Base-by-base conservation (phyloP, 2,113 vertebrate species). In the Onychorhynchus coronatus region DNA sequence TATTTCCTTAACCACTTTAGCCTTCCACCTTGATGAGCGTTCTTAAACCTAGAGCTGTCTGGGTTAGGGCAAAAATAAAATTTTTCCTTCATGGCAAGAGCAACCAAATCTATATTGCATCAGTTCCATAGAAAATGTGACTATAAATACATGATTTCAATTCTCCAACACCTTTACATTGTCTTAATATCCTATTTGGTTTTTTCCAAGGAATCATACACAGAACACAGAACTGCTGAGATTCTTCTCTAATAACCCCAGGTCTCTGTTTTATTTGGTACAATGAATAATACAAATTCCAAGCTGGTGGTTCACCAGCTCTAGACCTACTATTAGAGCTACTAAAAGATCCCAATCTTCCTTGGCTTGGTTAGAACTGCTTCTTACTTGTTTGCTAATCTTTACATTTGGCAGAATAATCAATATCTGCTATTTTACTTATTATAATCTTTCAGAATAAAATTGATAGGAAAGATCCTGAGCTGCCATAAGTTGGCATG, bases 1-100 rank as follows among this genome's bases (percentile, higher is more conserved):
- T 83, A 91, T 88, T 94, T 95, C 91, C 85, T 94, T 91, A 94
- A 89, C 96, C 83, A 78, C 67, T 93, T 95, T 95, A 95, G 83
- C 92, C 65, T 95, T 82, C 50, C 23, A 4, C 47, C 47, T 47
- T 9, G 2, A 53, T 55, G 76, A 94, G 33, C 0, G 0, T 82
- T 94, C 87, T 93, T 95, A 94, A 88, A 86, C 52, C 56, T 41
- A 55, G 23, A 82, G 46, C 91, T 66, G 59, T 65, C 82, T 39
- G 42, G 6, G 39, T 68, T 83, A 73, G 72, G 66, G n/a, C 81
- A 94, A 95, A 96, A 93, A 63, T 74, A 63, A 81, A 63, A 71
- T 88, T 78, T 88, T 49, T 91, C 23, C 61, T 73, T 31, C 59
- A 67, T 84, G 66, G 27, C 7, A 2, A 67, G 24, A 19, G 14